Evolutionary conservation across 1,140 invertebrate species (phyloP).

Genomic region (Halyomorpha halys): DNA sequence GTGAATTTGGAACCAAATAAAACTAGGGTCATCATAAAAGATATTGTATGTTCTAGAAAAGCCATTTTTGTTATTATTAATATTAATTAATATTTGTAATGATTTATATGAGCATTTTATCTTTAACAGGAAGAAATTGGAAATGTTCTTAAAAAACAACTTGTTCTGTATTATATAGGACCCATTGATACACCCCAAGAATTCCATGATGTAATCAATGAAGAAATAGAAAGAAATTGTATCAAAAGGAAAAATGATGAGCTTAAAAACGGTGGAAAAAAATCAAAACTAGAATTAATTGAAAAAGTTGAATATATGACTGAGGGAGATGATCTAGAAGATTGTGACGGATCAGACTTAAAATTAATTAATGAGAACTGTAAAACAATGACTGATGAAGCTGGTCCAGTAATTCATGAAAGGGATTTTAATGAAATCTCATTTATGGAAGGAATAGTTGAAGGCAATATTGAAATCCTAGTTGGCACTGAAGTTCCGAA

Average conservation of each 20-base stretch:
- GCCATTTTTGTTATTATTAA: neutral
- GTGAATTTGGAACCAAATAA: constrained; percentile 58
- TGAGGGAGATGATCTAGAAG: too few species aligned
- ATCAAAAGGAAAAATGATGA: neutral
- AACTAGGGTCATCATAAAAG: constrained; percentile 44
- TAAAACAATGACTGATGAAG: too few species aligned
- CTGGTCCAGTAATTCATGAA: neutral
- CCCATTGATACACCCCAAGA: neutral
- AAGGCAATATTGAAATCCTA: neutral
- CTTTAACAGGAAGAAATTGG: neutral
- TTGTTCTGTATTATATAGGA: neutral
- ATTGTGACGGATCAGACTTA: too few species aligned
- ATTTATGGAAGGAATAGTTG: constrained; percentile 3
- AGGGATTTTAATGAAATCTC: neutral
- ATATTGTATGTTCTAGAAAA: constrained; percentile 34
- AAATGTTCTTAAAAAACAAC: neutral
- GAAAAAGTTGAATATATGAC: too few species aligned
- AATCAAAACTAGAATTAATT: too few species aligned
- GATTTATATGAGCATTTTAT: neutral
- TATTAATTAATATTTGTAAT: neutral
- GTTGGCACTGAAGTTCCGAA: neutral
- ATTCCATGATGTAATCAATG: neutral
- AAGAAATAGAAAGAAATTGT: neutral
- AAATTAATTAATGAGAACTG: too few species aligned
- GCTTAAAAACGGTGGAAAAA: too few species aligned